A percentile compares a stretch with the other conserved stretches of the same genome.
phyloP scores from a whole-genome alignment of 2,113 vertebrate species.

The Procavia capensis region DNA sequence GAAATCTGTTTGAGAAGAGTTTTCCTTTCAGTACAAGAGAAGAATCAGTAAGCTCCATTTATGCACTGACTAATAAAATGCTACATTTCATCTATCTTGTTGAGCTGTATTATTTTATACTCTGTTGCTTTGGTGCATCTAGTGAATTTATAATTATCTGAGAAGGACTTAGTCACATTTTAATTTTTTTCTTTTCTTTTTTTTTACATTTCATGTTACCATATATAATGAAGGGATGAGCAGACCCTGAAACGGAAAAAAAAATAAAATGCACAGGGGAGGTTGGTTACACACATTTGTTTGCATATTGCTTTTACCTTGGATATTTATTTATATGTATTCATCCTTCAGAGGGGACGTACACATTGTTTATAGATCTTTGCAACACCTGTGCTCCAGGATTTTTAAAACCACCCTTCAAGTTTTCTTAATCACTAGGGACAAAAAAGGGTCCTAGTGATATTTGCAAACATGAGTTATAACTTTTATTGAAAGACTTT shows the following conservation, averaged over 20 bases:
- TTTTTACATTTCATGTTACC: constrained; percentile 8
- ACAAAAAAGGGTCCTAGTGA: neutral
- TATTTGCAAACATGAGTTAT: neutral
- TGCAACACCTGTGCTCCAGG: neutral
- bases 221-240: neutral
- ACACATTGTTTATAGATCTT: constrained; percentile 5
- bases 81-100: neutral
- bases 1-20: neutral
- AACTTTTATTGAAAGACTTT: constrained; percentile 4
- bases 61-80: constrained; percentile 1
- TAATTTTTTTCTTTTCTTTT: constrained; percentile 2
- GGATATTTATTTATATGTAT: neutral
- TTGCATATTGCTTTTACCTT: neutral
- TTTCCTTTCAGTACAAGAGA: neutral
- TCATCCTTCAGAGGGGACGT: neutral
- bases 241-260: neutral
- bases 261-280: neutral
- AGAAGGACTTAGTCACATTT: constrained; percentile 42
- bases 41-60: neutral
- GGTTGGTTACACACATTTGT: neutral
- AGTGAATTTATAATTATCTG: constrained; percentile 54
- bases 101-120: neutral
- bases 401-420: constrained; percentile 4
- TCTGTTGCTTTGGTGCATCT: constrained; percentile 1
- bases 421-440: neutral